Conservation (phyloP, 37 sponge, comb jelly and placozoan species). For the Mnemiopsis leidyi region DNA sequence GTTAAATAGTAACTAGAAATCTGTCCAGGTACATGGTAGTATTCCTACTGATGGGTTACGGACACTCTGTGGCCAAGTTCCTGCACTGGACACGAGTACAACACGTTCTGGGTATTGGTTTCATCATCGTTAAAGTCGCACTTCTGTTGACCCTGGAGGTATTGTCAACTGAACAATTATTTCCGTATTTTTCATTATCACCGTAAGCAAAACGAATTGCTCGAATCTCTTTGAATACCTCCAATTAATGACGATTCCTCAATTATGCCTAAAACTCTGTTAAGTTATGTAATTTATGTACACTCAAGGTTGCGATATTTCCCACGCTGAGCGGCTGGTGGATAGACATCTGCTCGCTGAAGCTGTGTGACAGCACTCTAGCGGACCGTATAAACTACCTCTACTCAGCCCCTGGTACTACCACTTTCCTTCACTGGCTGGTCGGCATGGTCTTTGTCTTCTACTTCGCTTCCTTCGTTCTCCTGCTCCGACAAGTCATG, state of each 20-base stretch:
- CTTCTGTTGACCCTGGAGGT: constrained; percentile 19
- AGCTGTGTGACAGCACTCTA: constrained; percentile 21
- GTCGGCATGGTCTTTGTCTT: constrained; percentile 92
- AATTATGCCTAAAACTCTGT: no score
- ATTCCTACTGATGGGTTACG: constrained; percentile 42
- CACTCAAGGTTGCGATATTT: constrained; percentile 89
- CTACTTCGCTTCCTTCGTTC: constrained; percentile 94
- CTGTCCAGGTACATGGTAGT: constrained; percentile 23
- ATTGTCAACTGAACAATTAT: no score
- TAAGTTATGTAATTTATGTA: no score
- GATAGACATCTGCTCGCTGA: constrained; percentile 92
- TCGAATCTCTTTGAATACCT: no score
- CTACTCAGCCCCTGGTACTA: constrained; percentile 71
- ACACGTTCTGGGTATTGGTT: constrained; percentile 29
- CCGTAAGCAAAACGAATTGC: no score
- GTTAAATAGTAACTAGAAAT: no score
- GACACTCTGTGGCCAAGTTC: neutral
- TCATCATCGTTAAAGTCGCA: constrained; percentile 33
- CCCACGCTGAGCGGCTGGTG: constrained; percentile 96
- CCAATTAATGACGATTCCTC: no score
- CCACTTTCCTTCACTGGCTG: constrained; percentile 94
- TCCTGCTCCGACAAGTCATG: constrained; percentile 85
- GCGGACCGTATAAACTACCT: constrained; percentile 9
- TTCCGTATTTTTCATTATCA: no score
- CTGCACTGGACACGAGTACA: neutral